phyloP scores from a whole-genome alignment of 30 jellyfish, hydroid and myxozoan species.

The Hydractinia echinata region DNA sequence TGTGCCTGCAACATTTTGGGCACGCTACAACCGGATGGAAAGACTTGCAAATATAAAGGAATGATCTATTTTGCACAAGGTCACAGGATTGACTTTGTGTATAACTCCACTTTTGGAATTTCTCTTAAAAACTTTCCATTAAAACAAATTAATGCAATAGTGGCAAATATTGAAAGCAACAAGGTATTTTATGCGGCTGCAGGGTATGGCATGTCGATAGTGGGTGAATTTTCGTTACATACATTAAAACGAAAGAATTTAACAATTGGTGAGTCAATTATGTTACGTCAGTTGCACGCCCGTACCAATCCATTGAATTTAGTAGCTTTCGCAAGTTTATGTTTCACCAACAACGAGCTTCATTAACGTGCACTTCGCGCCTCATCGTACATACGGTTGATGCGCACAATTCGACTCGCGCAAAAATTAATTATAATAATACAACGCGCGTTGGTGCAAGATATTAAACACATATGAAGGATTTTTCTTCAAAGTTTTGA shows the following conservation, averaged over 20 bases:
- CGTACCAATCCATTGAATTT: background rate
- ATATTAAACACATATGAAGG: too few relatives aligned
- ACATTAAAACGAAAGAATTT: background rate
- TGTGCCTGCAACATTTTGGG: conserved; percentile 4
- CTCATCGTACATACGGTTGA: too few relatives aligned
- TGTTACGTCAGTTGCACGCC: background rate
- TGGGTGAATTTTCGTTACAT: background rate
- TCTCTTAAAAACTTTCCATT: background rate
- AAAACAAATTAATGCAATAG: background rate
- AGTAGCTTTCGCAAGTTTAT: too few relatives aligned
- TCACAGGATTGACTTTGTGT: background rate
- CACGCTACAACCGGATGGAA: background rate
- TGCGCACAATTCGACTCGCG: too few relatives aligned
- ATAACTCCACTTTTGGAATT: background rate
- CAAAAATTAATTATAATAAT: too few relatives aligned
- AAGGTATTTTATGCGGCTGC: background rate
- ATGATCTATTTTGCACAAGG: conserved; percentile 12
- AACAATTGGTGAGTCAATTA: background rate
- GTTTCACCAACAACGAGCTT: too few relatives aligned
- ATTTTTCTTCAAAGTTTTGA: too few relatives aligned
- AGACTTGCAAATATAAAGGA: background rate
- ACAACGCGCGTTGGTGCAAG: too few relatives aligned
- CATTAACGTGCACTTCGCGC: too few relatives aligned
- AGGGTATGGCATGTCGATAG: background rate
- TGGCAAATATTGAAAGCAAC: background rate